phyloP scores from a whole-genome alignment of 64 coral and sea anemone species.

The Montipora capricornis region DNA sequence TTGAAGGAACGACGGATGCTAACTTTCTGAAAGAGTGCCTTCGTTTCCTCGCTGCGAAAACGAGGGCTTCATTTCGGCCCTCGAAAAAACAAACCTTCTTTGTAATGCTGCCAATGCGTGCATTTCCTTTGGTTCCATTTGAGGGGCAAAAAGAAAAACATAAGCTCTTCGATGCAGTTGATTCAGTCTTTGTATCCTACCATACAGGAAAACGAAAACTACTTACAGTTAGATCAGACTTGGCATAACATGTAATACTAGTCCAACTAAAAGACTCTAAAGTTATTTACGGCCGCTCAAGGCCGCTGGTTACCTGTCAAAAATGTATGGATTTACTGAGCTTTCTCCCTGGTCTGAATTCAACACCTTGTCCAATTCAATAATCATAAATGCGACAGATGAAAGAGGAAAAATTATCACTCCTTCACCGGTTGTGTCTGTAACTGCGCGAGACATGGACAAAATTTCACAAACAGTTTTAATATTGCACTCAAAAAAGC shows the following conservation, averaged over 20 bases:
- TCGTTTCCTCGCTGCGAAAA: too few relatives aligned
- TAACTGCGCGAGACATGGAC: constrained; percentile 59
- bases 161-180: constrained; percentile 92
- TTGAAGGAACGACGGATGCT: too few relatives aligned
- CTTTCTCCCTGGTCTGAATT: constrained; percentile 22
- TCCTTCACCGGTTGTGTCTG: constrained; percentile 78
- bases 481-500: too few relatives aligned
- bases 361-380: constrained; percentile 48
- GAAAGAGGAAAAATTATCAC: constrained; percentile 93
- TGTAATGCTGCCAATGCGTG: constrained; percentile 69
- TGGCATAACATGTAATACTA: background rate
- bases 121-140: constrained; percentile 57
- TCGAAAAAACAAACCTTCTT: constrained; percentile 60
- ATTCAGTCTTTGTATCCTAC: constrained; percentile 80
- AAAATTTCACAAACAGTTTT: background rate
- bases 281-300: background rate
- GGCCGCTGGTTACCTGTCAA: constrained; percentile 62
- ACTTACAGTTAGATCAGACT: background rate
- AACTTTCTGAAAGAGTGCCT: too few relatives aligned
- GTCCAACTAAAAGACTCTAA: background rate
- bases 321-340: constrained; percentile 47
- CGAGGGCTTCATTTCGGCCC: too few relatives aligned
- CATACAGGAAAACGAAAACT: background rate
- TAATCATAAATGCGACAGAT: constrained; percentile 88
- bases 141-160: constrained; percentile 58